phyloP scores from a whole-genome alignment of 2,888 invertebrate species.

The Hermaeophaga mercurialis region DNA sequence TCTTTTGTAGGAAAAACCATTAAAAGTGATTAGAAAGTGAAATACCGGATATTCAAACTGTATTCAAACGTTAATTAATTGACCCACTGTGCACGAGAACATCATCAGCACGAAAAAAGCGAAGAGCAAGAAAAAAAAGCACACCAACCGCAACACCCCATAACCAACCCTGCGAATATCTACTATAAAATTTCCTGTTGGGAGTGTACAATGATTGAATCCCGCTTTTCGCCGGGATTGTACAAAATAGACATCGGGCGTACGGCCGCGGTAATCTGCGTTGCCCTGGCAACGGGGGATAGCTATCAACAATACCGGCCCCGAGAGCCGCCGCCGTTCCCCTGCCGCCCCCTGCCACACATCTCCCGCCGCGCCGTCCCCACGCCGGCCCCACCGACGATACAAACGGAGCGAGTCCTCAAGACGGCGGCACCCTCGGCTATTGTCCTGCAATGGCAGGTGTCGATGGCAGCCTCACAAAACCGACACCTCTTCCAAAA shows the following conservation, averaged over 20 bases:
- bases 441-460: constrained; percentile 40
- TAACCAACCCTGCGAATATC: constrained; percentile 6
- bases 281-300: constrained; percentile 59
- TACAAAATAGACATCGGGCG: constrained; percentile 61
- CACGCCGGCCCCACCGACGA: constrained; percentile 10
- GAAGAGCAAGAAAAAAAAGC: constrained; percentile 10
- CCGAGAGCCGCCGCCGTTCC: constrained; percentile 34
- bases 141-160: constrained; percentile 16
- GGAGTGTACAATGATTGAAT: constrained; percentile 60
- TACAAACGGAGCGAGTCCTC: constrained; percentile 16
- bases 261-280: constrained; percentile 59
- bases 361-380: not conserved
- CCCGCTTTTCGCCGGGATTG: constrained; percentile 51
- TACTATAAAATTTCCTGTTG: constrained; percentile 29
- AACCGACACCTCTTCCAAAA: too few species aligned
- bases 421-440: constrained; percentile 18
- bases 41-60: not conserved
- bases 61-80: constrained; percentile 8
- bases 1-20: too few species aligned
- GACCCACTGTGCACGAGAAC: constrained; percentile 15
- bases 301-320: constrained; percentile 58
- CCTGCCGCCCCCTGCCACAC: constrained; percentile 15
- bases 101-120: constrained; percentile 1
- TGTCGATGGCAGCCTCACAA: constrained; percentile 37
- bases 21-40: not conserved